These are phyloP conservation scores for Anastatus disparis DNA, from an alignment of 1,140 invertebrate genomes.

Conservation along the genomic window DNA sequence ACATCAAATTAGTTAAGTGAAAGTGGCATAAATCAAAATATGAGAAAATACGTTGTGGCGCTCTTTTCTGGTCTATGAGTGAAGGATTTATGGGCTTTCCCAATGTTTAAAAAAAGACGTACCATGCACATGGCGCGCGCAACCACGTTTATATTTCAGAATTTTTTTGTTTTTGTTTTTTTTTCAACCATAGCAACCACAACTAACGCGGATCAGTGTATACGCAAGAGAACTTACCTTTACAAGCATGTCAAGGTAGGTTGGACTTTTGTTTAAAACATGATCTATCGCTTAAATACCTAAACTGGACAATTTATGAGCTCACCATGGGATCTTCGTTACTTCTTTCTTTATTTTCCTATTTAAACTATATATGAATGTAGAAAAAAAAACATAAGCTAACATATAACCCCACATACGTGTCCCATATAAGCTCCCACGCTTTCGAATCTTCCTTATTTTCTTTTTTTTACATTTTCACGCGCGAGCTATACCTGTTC, in stretches of 20 bases:
- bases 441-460: no score
- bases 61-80: slow-evolving; percentile 40
- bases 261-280: slow-evolving; percentile 63
- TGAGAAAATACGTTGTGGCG: slow-evolving; percentile 59
- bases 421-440: no score
- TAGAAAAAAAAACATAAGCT: no score
- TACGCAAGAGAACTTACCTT: not conserved
- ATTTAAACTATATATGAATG: not conserved
- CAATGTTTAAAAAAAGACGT: slow-evolving; percentile 48
- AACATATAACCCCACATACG: no score
- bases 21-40: slow-evolving; percentile 65
- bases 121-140: not conserved
- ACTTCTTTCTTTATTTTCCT: slow-evolving; percentile 29
- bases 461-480: no score
- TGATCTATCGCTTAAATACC: slow-evolving; percentile 65
- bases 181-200: slow-evolving; percentile 39
- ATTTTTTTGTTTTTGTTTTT: no score
- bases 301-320: slow-evolving; percentile 61
- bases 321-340: slow-evolving; percentile 40
- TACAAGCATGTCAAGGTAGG: not conserved
- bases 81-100: slow-evolving; percentile 62
- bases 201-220: slow-evolving; percentile 52
- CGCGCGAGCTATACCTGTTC: no score
- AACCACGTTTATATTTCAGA: not conserved
- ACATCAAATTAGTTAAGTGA: slow-evolving; percentile 60